These are phyloP conservation scores for Corythornis vintsioides DNA, from an alignment of 2,113 vertebrate genomes.

Conservation along the genomic window DNA sequence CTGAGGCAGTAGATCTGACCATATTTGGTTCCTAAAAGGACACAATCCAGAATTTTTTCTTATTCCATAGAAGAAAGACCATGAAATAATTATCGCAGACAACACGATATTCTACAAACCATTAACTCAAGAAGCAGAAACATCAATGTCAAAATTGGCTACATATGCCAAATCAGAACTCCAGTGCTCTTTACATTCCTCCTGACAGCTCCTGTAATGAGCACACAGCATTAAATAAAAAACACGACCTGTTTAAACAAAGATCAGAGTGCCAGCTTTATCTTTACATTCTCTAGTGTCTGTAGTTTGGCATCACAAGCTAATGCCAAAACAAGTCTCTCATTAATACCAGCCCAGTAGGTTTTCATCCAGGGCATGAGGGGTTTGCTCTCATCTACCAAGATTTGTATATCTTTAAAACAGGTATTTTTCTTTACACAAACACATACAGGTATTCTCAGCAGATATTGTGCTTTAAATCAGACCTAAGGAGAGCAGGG, in stretches of 20 bases:
- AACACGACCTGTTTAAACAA: slow-evolving; percentile 43
- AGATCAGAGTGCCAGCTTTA: slow-evolving; percentile 32
- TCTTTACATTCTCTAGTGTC: background rate
- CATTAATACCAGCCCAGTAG: background rate
- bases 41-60: background rate
- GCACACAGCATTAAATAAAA: slow-evolving; percentile 36
- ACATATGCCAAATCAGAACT: background rate
- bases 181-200: background rate
- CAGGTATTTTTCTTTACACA: background rate
- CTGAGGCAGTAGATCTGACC: background rate
- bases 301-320: slow-evolving; percentile 7
- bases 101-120: background rate
- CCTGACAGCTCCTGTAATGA: slow-evolving; percentile 1
- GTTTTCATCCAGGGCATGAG: background rate
- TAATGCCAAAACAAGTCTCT: background rate
- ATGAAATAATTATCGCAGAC: background rate
- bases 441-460: background rate
- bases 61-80: background rate
- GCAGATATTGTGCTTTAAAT: background rate
- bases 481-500: background rate
- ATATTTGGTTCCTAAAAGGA: background rate
- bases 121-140: background rate
- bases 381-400: background rate
- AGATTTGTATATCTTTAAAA: background rate
- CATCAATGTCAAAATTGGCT: background rate